Evolutionary conservation across 2,888 invertebrate species (phyloP), one percentile per base, ranked within the genome.

Genomic region (Lucinisca nassula): DNA sequence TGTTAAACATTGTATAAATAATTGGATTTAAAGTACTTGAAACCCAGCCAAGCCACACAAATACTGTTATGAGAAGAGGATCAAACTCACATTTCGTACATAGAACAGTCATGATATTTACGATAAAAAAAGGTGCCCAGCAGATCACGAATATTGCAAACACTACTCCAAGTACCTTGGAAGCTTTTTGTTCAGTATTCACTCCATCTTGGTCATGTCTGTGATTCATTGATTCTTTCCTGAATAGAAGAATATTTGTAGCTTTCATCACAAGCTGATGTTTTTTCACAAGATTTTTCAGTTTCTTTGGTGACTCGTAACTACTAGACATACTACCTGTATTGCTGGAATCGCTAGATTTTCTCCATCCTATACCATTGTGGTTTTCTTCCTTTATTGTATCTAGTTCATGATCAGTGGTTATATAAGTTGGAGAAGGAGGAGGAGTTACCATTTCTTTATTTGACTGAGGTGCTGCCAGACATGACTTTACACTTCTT

Each of bases 161-260:
- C 79, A 96, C 95, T 24, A 96, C 94, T 38, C 96, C 96, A 4
- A 96, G 93, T 8, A 96, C 99, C 97, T 99, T 99, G 17, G 99
- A 99, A 0, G 99, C 99, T 96, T 99, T 99, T 95, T 99, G 99
- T 96, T 99, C 99, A 79, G 98, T 97, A 4, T 98, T 97, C 79
- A 99, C 96, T 61, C 93, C 92, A 78, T 93, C 88, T 81, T 88
- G 89, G 32, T 90, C 86, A 40, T 88, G 88, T 73, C 85, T 67
- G 17, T 88, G 82, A 12, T 86, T 81, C 51, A 37, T 35, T 0
- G 51, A 30, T 30, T 92, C 91, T n/a, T 93, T 92, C 55, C 92
- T 92, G 82, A 93, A 91, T 0, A 95, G 91, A 77, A 95, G 85
- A 45, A 95, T 93, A 82, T 94, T 95, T 32, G 96, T 95, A 1